A percentile compares a stretch with the other conserved stretches of the same genome.
Conservation (phyloP, 2,113 vertebrate species). For the Zosterops lateralis region DNA sequence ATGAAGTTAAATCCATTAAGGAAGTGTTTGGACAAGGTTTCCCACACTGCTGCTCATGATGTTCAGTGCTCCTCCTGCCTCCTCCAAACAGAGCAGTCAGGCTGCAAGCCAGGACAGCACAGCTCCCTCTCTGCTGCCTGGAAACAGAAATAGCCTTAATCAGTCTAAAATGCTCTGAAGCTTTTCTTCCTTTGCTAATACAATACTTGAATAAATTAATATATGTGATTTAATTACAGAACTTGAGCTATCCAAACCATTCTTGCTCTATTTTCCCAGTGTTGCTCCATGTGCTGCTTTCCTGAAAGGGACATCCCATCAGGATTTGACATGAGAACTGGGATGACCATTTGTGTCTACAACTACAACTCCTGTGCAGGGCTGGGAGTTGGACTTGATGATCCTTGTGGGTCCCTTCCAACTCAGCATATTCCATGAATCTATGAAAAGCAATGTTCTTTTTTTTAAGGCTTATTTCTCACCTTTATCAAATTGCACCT, state of each 20-base stretch:
- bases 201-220: not conserved
- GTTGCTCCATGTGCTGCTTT: not conserved
- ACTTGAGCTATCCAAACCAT: rapidly evolving
- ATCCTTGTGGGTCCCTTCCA: not conserved
- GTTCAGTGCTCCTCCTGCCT: not conserved
- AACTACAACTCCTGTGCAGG: not conserved
- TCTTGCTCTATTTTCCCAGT: not conserved
- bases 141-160: not conserved
- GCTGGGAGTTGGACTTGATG: rapidly evolving
- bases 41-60: not conserved
- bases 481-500: not conserved
- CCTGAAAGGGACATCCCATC: not conserved
- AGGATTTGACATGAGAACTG: not conserved
- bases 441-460: not conserved
- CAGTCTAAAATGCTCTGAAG: not conserved
- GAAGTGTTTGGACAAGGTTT: not conserved
- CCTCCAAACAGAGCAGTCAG: not conserved
- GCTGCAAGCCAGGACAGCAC: not conserved
- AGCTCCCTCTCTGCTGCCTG: not conserved
- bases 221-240: not conserved
- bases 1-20: not conserved
- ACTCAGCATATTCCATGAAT: not conserved
- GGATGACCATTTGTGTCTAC: not conserved
- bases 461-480: not conserved
- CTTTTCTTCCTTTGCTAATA: not conserved